phyloP scores from a whole-genome alignment of 2,113 vertebrate species.

The Dendropsophus ebraccatus region DNA sequence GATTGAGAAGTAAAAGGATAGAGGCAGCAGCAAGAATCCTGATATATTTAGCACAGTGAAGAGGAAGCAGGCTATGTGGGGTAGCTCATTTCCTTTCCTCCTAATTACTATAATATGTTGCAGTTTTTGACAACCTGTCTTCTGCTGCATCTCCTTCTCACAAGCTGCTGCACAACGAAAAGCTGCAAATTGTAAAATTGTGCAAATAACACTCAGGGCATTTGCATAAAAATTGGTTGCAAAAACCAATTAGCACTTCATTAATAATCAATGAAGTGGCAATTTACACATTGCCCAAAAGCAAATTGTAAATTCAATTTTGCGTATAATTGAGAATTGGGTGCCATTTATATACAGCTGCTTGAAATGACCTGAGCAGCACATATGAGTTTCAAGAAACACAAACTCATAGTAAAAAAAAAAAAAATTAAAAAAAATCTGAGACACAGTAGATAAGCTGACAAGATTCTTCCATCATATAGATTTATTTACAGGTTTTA shows the following conservation, averaged over 20 bases:
- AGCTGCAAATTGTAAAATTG: conserved; percentile 71
- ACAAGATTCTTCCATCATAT: background rate
- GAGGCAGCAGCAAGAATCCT: conserved; percentile 33
- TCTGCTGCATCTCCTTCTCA: conserved; percentile 63
- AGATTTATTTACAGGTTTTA: background rate
- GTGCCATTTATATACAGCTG: conserved; percentile 64
- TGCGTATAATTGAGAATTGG: conserved; percentile 69
- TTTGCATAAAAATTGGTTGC: conserved; percentile 76
- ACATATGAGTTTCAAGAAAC: conserved; percentile 26
- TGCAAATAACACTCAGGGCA: conserved; percentile 71
- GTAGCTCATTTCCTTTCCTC: conserved; percentile 64
- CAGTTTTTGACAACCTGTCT: conserved; percentile 69
- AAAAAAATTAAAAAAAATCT: background rate
- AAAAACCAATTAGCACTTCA: conserved; percentile 82
- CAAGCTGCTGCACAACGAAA: conserved; percentile 66
- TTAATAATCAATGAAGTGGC: conserved; percentile 82
- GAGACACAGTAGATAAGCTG: background rate
- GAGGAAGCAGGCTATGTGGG: conserved; percentile 41
- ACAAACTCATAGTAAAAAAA: background rate
- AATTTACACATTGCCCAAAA: conserved; percentile 79
- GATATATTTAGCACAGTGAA: conserved; percentile 50
- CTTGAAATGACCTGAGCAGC: conserved; percentile 61
- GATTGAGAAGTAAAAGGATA: conserved; percentile 17
- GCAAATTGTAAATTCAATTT: conserved; percentile 75
- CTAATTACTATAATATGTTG: conserved; percentile 66